phyloP scores from a whole-genome alignment of 2,797 vertebrate genomes.

The Spatula clypeata region DNA sequence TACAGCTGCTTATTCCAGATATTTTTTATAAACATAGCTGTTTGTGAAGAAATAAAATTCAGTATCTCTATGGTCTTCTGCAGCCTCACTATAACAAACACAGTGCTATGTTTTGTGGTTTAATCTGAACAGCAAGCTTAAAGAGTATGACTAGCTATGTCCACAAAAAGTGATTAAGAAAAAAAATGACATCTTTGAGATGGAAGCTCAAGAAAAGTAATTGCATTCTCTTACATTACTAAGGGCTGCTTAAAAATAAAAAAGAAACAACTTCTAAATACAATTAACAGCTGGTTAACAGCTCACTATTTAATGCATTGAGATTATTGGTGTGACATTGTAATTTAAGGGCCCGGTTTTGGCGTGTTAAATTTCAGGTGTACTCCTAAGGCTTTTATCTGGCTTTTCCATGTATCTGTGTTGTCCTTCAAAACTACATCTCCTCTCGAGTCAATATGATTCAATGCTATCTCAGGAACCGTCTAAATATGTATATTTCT shows the following conservation, averaged over 20 bases:
- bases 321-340: background rate
- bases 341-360: slow-evolving; percentile 29
- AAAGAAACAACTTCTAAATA: background rate
- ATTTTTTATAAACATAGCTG: slow-evolving; percentile 35
- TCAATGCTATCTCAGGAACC: slow-evolving; percentile 42
- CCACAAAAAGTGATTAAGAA: slow-evolving; percentile 29
- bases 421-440: slow-evolving; percentile 7
- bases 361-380: slow-evolving; percentile 1
- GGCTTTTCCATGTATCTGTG: slow-evolving; percentile 32
- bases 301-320: slow-evolving; percentile 19
- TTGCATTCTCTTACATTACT: background rate
- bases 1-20: slow-evolving; percentile 69
- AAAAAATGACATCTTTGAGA: slow-evolving; percentile 8
- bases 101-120: background rate
- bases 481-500: slow-evolving; percentile 69
- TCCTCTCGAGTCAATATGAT: slow-evolving; percentile 18
- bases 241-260: background rate
- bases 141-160: slow-evolving; percentile 36
- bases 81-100: slow-evolving; percentile 12
- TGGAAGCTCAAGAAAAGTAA: slow-evolving; percentile 28
- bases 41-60: slow-evolving; percentile 42
- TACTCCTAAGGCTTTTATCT: background rate
- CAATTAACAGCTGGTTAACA: background rate
- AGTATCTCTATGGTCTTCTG: slow-evolving; percentile 21
- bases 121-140: background rate